Evolutionary conservation across 1,140 invertebrate species (phyloP), one percentile per base, ranked within the genome.

Genomic region (Anadara kagoshimensis): DNA sequence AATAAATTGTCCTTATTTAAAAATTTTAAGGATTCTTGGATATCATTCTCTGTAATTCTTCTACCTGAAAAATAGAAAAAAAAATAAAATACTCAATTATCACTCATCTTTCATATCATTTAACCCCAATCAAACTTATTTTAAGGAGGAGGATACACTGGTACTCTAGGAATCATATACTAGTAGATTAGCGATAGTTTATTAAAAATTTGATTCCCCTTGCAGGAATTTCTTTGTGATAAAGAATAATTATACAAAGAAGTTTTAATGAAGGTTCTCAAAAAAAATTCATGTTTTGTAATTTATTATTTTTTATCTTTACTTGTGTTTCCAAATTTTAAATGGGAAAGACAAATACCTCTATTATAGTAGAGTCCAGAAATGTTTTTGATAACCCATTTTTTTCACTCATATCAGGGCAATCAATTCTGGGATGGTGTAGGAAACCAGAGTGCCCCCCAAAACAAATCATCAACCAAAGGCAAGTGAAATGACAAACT

Each of bases 11-110:
- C 51, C 51, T 57, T 58, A 16, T 75, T 69, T 26, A 86, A 64
- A 22, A 29, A 64, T 26, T 58, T 61, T 26, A 86, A 58, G 43
- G 79, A 71, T 41, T 76, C 69, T 54, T 78, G 57, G 5, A 88
- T 75, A 63, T 86, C 81, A 3, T 67, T n/a, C 18, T 64, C 24
- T n/a, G 56, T 69, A 41, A 87, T 85, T 69, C 85, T 73, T 41
- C 70, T 61, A 63, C 26, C 83, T 87, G 64, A n/a, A 59, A 75
- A 82, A 51, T 61, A 71, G 73, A 20, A 58, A 44, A 18, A 47
- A 44, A 68, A 47, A 43, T 29, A 54, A 18, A 36, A 20, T 11
- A 43, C 14, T 53, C 2, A 36, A 1, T 51, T 54, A 18, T 5
- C 24, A 66, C 22, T 53, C 36, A 12, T 53, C 47, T 66, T 53